Base-by-base conservation (phyloP, 2,797 vertebrate species). In the Sebastes vulpes region DNA sequence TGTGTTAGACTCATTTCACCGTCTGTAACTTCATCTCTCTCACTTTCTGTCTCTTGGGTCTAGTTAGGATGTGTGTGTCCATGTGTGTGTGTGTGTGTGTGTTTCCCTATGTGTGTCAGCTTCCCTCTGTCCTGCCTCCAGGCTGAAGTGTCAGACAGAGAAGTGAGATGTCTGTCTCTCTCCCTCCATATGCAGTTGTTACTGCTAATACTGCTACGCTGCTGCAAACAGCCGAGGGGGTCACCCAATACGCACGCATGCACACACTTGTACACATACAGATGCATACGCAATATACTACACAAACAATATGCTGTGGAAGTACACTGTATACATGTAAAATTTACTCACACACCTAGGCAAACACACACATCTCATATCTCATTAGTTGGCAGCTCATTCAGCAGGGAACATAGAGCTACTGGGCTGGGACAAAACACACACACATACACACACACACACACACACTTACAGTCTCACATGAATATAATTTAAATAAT, bases 141-240 rank as follows among this genome's bases (percentile, higher is more conserved):
- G 91, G 83, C 89, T 83, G 63, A 82, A 89, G 84, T 89, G 87
- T 91, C 82, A 88, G 82, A 87, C 72, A n/a, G 77, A 29, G 46
- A 54, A 90, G 72, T 89, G 84, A 90, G 82, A 87, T 81, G 82
- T 92, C 89, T 87, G 72, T 78, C 68, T 82, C 67, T 81, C 56
- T 71, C 46, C 11, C 32, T 72, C 75, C 65, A 25, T 63, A 14
- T 68, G 82, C 72, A 67, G 75, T 70, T 78, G 73, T 82, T 81
- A 75, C 42, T 46, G 75, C 72, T 80, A 65, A 79, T 78, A 67
- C 81, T 73, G 79, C 72, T 52, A 68, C 11, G 53, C 59, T 50
- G 60, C 67, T 67, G 67, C 57, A 86, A 87, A 77, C 68, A 65
- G 72, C 71, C 29, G 2, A 12, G 28, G 65, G 64, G 53, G 28